These are phyloP conservation scores for Caenorhabditis zanzibari DNA, from an alignment of 2,888 invertebrate species.

Conservation along the genomic window DNA sequence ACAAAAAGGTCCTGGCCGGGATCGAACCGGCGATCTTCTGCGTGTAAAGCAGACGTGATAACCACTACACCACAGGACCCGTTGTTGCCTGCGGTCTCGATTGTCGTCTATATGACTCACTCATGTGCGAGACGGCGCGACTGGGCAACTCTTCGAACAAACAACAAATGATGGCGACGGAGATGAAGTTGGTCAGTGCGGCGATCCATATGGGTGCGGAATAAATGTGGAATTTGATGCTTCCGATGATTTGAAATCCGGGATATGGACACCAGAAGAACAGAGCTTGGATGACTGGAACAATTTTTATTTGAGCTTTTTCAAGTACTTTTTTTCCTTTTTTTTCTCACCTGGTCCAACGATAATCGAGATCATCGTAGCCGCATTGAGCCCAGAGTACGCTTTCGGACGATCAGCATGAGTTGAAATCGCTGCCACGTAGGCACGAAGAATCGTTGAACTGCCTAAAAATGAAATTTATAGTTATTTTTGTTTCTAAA, in stretches of 20 bases:
- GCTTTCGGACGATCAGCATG: constrained; percentile 66
- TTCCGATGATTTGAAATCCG: constrained; percentile 62
- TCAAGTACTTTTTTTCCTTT: background rate
- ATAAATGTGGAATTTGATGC: constrained; percentile 71
- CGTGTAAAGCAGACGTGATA: constrained; percentile 81
- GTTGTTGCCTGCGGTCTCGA: background rate
- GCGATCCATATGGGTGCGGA: constrained; percentile 74
- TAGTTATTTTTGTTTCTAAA: background rate
- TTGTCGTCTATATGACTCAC: constrained; percentile 25
- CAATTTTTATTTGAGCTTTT: background rate
- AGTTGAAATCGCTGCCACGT: constrained; percentile 68
- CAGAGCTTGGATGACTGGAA: constrained; percentile 71
- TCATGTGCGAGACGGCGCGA: constrained; percentile 42
- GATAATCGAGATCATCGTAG: constrained; percentile 70
- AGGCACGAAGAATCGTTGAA: constrained; percentile 67
- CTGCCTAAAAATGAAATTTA: constrained; percentile 52
- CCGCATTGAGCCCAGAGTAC: constrained; percentile 64
- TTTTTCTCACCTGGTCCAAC: constrained; percentile 68
- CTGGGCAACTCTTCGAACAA: constrained; percentile 62
- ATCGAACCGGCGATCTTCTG: constrained; percentile 80
- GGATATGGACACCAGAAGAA: constrained; percentile 69
- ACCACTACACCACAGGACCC: constrained; percentile 79
- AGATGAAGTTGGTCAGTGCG: constrained; percentile 69
- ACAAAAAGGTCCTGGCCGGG: constrained; percentile 72
- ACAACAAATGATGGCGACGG: constrained; percentile 64